Evolutionary conservation across 2,888 invertebrate species (phyloP).

Genomic region (Eurytoma adleriae): DNA sequence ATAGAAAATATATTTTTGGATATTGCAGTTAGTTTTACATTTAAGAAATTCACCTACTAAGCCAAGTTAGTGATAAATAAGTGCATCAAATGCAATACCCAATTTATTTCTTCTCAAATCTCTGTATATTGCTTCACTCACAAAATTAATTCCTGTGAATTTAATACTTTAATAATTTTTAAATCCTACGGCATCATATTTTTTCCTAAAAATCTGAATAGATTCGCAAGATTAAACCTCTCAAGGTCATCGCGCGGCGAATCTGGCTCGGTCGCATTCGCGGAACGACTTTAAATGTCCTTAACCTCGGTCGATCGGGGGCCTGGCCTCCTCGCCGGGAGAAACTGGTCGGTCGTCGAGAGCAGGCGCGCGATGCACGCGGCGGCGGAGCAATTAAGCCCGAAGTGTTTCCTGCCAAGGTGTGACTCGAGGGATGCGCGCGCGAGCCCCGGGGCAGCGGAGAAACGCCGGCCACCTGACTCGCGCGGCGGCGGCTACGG

Average conservation of each 20-base stretch:
- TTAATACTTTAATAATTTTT: too few species aligned
- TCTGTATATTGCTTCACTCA: too few species aligned
- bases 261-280: neutral
- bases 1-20: too few species aligned
- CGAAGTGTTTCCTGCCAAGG: constrained; percentile 75
- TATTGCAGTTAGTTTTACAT: too few species aligned
- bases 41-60: too few species aligned
- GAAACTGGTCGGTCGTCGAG: neutral
- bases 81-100: too few species aligned
- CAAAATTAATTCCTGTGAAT: too few species aligned
- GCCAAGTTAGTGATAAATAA: too few species aligned
- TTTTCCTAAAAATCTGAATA: too few species aligned
- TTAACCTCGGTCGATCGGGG: constrained; percentile 53
- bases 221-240: too few species aligned
- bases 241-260: neutral
- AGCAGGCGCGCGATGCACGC: neutral
- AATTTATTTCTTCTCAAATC: too few species aligned
- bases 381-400: constrained; percentile 72
- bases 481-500: constrained; percentile 53
- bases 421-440: constrained; percentile 70
- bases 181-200: too few species aligned
- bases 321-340: constrained; percentile 22
- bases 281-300: constrained; percentile 38
- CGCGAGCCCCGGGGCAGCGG: constrained; percentile 62
- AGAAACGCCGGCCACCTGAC: constrained; percentile 74